These are phyloP conservation scores for Podarcis cretensis DNA, from an alignment of 2,113 vertebrate genomes.

Conservation along the genomic window DNA sequence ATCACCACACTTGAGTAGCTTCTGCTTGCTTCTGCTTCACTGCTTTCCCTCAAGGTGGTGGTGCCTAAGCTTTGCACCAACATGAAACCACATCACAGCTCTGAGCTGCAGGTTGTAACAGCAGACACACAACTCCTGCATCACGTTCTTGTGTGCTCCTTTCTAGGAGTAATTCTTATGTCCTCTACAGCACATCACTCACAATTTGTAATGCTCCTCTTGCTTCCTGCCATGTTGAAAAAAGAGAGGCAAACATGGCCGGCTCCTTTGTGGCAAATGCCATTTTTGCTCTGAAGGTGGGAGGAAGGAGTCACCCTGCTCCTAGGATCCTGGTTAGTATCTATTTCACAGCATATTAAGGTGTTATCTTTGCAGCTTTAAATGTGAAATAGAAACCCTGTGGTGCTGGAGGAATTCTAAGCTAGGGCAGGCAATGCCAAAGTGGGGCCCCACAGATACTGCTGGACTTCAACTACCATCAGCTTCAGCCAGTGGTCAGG, in stretches of 20 bases:
- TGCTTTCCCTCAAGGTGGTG: background rate
- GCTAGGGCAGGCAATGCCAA: too few species aligned
- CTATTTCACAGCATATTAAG: background rate
- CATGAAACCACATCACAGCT: background rate
- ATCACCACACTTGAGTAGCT: background rate
- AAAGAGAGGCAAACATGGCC: background rate
- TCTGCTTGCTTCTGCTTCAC: background rate
- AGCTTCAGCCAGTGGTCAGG: too few species aligned
- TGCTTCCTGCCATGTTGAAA: background rate
- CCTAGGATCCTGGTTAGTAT: slow-evolving; percentile 8
- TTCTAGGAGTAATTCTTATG: background rate
- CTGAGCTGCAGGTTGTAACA: background rate
- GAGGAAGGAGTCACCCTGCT: background rate
- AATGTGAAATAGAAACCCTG: background rate
- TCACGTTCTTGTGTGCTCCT: background rate
- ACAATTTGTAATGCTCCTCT: background rate
- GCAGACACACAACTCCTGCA: background rate
- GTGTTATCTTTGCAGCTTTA: slow-evolving; percentile 13
- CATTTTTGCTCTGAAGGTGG: slow-evolving; percentile 9
- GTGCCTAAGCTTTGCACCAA: background rate
- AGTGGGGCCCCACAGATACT: too few species aligned
- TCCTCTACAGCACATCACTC: background rate
- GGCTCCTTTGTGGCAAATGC: background rate
- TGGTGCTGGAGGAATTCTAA: slow-evolving; percentile 17
- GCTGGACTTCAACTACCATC: too few species aligned